Conservation (phyloP, 2,888 invertebrate species). For the Heliconius aoede region DNA sequence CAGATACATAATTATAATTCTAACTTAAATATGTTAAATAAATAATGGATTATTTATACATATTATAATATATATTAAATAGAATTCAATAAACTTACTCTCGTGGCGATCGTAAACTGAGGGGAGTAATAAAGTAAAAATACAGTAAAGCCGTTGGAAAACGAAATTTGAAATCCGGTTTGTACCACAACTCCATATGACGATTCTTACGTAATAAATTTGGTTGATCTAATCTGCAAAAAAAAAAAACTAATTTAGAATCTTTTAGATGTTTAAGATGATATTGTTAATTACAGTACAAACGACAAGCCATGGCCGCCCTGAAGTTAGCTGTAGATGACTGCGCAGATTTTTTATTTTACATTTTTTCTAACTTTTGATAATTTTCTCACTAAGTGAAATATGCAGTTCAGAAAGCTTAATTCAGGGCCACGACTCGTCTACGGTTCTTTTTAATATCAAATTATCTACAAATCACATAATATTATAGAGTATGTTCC, state of each 20-base stretch:
- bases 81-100: conserved; percentile 83
- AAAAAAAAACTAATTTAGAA: neutral
- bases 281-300: neutral
- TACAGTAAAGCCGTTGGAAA: conserved; percentile 90
- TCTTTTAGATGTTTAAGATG: neutral
- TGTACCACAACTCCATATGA: conserved; percentile 90
- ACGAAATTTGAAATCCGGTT: conserved; percentile 91
- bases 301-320: too few relatives aligned
- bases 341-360: too few relatives aligned
- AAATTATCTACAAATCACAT: neutral
- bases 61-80: conserved; percentile 6
- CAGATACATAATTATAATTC: too few relatives aligned
- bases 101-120: conserved; percentile 84
- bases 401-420: neutral
- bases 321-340: too few relatives aligned
- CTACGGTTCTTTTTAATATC: neutral
- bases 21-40: too few relatives aligned
- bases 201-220: conserved; percentile 74
- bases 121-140: conserved; percentile 89
- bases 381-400: neutral
- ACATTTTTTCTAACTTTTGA: neutral
- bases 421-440: too few relatives aligned
- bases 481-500: neutral
- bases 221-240: conserved; percentile 71
- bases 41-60: neutral